Base-by-base conservation (phyloP, 1,140 invertebrate genomes). In the Bombus superbus region DNA sequence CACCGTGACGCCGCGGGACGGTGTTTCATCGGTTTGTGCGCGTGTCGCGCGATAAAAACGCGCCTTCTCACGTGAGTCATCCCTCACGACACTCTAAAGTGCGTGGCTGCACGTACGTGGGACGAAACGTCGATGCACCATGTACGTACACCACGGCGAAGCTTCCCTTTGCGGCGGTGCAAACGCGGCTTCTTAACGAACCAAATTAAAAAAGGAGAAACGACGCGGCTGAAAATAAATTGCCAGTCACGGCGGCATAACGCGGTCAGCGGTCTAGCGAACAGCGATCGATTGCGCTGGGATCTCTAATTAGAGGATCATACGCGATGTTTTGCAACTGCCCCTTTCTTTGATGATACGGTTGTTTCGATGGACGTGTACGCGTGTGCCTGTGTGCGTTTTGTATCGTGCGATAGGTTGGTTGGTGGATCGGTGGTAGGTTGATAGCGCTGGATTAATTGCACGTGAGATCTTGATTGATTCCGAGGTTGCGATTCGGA, bases 261-360 rank as follows among this genome's bases (percentile, higher is more conserved):
- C 40, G 72, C 73, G 62, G 32, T 47, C 64, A 66, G n/a, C 53
- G 59, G 69, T 68, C 68, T 71, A 62, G 71, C 38, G 38, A 69
- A 40, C 22, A 18, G 32, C 73, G 25, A 75, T 75, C 74, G 75
- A 62, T 77, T 32, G 38, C 75, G 8, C 75, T 10, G 10, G 47
- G 44, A 75, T 76, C 81, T 84, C 59, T 80, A 81, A 88, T 88
- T 88, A 68, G 57, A 42, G 38, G 75, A 78, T 76, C 84, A 28
- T 64, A 18, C 59, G 15, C 28, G 40, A 28, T 40, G 40, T 88
- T 83, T 88, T 42, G 42, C 66, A 88, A 88, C 71, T 11, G 25
- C 25, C 38, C 32, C n/a, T 71, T 42, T 42, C 69, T 71, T 71
- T 32, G 47, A 53, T 32, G 72, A 53, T 74, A 53, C 44, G 44